Percentiles rank a stretch among this genome's conserved stretches.
These are phyloP conservation scores for Ambastaia sidthimunki DNA, from an alignment of 2,797 vertebrate genomes.

Conservation along the genomic window DNA sequence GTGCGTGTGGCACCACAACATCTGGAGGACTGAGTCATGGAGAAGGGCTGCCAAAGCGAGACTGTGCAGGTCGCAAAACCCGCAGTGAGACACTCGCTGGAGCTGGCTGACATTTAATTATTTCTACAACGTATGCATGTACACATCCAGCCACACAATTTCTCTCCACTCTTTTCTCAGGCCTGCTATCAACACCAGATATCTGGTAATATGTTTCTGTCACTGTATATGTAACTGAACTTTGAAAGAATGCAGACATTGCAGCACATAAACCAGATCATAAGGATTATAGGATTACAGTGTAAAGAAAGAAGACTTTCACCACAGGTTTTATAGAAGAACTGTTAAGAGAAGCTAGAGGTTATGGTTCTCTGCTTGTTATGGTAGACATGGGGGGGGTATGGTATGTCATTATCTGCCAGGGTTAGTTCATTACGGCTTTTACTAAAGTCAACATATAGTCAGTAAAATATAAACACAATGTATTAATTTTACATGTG, in stretches of 20 bases:
- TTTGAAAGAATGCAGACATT: slow-evolving; percentile 17
- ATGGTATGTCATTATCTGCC: no score
- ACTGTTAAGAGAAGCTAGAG: slow-evolving; percentile 20
- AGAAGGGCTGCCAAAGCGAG: slow-evolving; percentile 63
- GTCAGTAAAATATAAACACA: no score
- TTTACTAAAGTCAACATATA: no score
- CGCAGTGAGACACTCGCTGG: slow-evolving; percentile 63
- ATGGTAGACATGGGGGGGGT: no score
- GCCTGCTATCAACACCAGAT: not conserved
- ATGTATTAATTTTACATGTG: no score
- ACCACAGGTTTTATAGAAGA: not conserved
- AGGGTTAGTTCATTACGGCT: no score
- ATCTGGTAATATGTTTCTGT: slow-evolving; percentile 27
- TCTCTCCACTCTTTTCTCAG: slow-evolving; percentile 17
- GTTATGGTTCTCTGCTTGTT: no score
- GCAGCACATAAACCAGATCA: slow-evolving; percentile 42
- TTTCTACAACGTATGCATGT: slow-evolving; percentile 66
- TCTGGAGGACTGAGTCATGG: slow-evolving; percentile 59
- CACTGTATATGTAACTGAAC: slow-evolving; percentile 38
- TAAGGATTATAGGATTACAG: slow-evolving; percentile 46
- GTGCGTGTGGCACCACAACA: slow-evolving; percentile 32
- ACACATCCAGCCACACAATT: not conserved
- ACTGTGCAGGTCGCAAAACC: slow-evolving; percentile 67
- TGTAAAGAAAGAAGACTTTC: slow-evolving; percentile 15
- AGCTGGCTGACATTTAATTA: slow-evolving; percentile 73